These are phyloP conservation scores for Podotricha telesiphe DNA, from an alignment of 2,888 invertebrate genomes.

Conservation along the genomic window DNA sequence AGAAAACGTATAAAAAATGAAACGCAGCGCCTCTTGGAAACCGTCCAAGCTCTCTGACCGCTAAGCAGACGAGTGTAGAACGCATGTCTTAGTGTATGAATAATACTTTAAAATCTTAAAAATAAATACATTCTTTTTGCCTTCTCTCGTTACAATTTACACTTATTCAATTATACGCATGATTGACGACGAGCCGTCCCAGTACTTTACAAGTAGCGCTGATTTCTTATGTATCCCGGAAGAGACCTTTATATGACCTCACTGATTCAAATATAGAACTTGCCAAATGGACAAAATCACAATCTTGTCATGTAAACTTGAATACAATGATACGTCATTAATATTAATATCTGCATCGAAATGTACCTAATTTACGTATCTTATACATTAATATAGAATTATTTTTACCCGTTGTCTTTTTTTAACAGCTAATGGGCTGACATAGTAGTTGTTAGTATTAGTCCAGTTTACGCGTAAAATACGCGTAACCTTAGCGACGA, in stretches of 20 bases:
- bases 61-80: too few species aligned
- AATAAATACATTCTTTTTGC: neutral
- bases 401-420: neutral
- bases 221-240: slow-evolving; percentile 29
- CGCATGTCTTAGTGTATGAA: too few species aligned
- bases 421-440: neutral
- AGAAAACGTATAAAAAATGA: too few species aligned
- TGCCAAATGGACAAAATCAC: slow-evolving; percentile 10
- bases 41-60: too few species aligned
- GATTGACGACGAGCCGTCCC: slow-evolving; percentile 16
- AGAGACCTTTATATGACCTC: slow-evolving; percentile 29
- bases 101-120: neutral
- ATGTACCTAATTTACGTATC: neutral
- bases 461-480: neutral
- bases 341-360: neutral
- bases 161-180: slow-evolving; percentile 24
- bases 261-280: slow-evolving; percentile 14
- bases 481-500: neutral
- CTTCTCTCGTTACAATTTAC: slow-evolving; percentile 8
- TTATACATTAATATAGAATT: neutral
- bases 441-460: neutral
- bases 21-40: too few species aligned
- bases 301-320: slow-evolving; percentile 9
- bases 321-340: neutral
- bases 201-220: slow-evolving; percentile 15